A percentile compares a stretch with the other conserved stretches of the same genome.
Conservation (phyloP, 1,140 invertebrate genomes). For the Drosophila bocqueti region DNA sequence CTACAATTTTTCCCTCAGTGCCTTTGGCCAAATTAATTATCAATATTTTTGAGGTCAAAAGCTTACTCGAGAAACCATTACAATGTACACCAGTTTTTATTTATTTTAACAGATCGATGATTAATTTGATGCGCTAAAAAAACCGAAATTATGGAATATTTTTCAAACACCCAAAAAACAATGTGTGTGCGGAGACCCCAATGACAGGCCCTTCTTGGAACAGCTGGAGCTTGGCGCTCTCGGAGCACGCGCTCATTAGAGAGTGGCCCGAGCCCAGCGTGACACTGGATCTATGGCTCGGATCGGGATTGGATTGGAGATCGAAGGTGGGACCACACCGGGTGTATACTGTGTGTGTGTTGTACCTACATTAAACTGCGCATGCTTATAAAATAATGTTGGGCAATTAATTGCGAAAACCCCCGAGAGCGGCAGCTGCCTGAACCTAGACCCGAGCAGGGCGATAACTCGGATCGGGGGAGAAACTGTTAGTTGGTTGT, state of each 20-base stretch:
- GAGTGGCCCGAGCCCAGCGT: slow-evolving; percentile 30
- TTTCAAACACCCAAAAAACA: slow-evolving; percentile 3
- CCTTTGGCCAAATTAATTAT: slow-evolving; percentile 69
- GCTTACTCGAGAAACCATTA: slow-evolving; percentile 60
- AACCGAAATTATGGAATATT: slow-evolving; percentile 42
- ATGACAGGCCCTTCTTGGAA: slow-evolving; percentile 76
- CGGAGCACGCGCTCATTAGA: slow-evolving; percentile 80
- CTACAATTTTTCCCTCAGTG: slow-evolving; percentile 41
- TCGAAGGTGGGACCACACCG: slow-evolving; percentile 56
- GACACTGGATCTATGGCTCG: slow-evolving; percentile 23
- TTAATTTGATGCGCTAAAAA: slow-evolving; percentile 71
- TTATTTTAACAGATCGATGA: slow-evolving; percentile 80
- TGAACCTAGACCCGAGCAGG: slow-evolving; percentile 12
- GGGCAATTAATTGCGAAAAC: slow-evolving; percentile 78
- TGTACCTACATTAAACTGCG: slow-evolving; percentile 71
- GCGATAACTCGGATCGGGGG: slow-evolving; percentile 30
- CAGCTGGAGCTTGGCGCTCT: slow-evolving; percentile 72
- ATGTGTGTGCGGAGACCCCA: slow-evolving; percentile 13
- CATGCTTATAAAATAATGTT: slow-evolving; percentile 77
- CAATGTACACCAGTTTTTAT: slow-evolving; percentile 76
- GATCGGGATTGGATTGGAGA: slow-evolving; percentile 11
- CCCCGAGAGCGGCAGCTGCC: slow-evolving; percentile 62
- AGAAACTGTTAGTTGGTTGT: slow-evolving; percentile 35
- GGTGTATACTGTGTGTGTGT: slow-evolving; percentile 12
- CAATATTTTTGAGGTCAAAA: slow-evolving; percentile 51